Evolutionary conservation across 2,113 vertebrate genomes (phyloP).

Genomic region (Cynoglossus semilaevis): DNA sequence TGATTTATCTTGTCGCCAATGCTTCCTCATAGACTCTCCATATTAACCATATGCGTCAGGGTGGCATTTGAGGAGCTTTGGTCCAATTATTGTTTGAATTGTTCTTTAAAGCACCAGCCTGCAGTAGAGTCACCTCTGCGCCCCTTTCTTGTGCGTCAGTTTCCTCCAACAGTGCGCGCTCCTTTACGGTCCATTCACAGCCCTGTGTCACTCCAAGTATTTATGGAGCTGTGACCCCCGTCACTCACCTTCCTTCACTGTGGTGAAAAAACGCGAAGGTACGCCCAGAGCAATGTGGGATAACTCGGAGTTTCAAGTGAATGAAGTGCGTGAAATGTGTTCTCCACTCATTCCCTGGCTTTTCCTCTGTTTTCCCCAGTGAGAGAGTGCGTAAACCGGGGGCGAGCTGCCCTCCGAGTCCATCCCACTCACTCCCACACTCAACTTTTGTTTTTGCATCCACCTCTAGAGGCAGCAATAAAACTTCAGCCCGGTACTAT

Average conservation of each 20-base stretch:
- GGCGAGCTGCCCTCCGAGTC: conserved; percentile 63
- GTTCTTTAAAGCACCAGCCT: conserved; percentile 24
- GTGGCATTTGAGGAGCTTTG: conserved; percentile 15
- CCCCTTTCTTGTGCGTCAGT: conserved; percentile 30
- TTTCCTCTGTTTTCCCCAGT: conserved; percentile 2
- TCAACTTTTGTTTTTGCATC: conserved; percentile 75
- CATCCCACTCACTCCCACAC: conserved; percentile 76
- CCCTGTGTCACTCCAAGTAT: conserved; percentile 50
- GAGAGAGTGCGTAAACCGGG: conserved; percentile 38
- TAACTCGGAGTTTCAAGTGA: conserved; percentile 44
- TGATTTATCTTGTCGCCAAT: conserved; percentile 18
- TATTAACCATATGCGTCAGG: conserved; percentile 21
- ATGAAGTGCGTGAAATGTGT: conserved; percentile 49
- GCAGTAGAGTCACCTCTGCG: conserved; percentile 21
- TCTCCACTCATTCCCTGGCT: conserved; percentile 31
- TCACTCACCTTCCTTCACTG: conserved; percentile 66
- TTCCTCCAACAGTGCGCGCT: conserved; percentile 42
- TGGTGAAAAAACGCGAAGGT: conserved; percentile 51
- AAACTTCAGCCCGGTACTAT: conserved; percentile 79
- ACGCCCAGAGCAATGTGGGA: conserved; percentile 61
- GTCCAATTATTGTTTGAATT: neutral
- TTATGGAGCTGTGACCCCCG: conserved; percentile 61
- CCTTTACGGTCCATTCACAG: conserved; percentile 60
- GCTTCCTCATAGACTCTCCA: conserved; percentile 48
- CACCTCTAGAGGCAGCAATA: conserved; percentile 86